These are phyloP conservation scores for Aphaenogaster floridana DNA, from an alignment of 1,140 invertebrate species.

Conservation along the genomic window DNA sequence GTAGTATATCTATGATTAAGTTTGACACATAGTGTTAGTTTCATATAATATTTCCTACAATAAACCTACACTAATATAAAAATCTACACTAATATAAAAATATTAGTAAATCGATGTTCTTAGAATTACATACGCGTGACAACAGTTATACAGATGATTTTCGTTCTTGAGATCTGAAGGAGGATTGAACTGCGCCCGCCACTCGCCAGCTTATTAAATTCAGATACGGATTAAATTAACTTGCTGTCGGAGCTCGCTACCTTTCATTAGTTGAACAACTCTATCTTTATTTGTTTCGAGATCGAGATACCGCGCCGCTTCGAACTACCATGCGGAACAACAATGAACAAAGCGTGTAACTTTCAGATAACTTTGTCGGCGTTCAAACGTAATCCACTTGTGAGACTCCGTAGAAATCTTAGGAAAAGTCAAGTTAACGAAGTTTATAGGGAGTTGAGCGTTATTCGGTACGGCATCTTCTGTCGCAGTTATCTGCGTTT, in stretches of 20 bases:
- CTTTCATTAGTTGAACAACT: conserved; percentile 51
- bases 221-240: conserved; percentile 54
- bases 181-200: background rate
- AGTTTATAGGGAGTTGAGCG: conserved; percentile 60
- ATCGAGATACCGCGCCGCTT: conserved; percentile 54
- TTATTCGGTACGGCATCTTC: conserved; percentile 47
- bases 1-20: background rate
- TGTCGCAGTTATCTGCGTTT: conserved; percentile 46
- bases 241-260: conserved; percentile 3
- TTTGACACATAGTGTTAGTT: background rate
- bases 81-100: background rate
- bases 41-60: background rate
- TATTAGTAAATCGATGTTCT: background rate
- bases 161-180: background rate
- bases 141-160: background rate
- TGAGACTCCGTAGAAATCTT: conserved; percentile 65
- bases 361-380: conserved; percentile 68
- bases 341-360: conserved; percentile 67
- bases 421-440: conserved; percentile 65
- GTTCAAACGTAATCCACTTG: conserved; percentile 74
- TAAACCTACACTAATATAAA: background rate
- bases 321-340: conserved; percentile 63
- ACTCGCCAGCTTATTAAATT: conserved; percentile 46
- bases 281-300: conserved; percentile 69
- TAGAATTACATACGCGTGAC: background rate